These are phyloP conservation scores for Luffia ferchaultella DNA, from an alignment of 2,888 invertebrate genomes.

Conservation along the genomic window DNA sequence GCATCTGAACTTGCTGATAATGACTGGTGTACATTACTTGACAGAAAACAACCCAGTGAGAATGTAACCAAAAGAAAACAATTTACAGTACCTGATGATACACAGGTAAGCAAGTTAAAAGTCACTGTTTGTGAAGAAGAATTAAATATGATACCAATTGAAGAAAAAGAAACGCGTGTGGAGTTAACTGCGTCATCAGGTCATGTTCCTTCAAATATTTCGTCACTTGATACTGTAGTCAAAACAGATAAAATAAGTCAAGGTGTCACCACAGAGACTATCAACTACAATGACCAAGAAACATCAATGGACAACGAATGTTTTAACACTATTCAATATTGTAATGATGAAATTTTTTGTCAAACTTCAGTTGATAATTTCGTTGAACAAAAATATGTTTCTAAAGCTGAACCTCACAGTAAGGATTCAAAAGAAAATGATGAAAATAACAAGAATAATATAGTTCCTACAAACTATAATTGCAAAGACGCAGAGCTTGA, in stretches of 20 bases:
- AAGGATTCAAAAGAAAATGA: not conserved
- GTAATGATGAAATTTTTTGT: conserved; percentile 12
- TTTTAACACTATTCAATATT: conserved; percentile 35
- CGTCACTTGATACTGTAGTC: no score
- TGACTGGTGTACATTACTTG: not conserved
- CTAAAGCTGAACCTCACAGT: not conserved
- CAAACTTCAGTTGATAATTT: not conserved
- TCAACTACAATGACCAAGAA: conserved; percentile 23
- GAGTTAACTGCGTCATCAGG: no score
- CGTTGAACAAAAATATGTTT: not conserved
- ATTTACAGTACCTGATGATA: no score
- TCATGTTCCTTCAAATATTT: no score
- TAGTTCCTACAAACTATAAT: no score
- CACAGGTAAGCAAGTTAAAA: no score
- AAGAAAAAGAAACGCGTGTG: conserved; percentile 2
- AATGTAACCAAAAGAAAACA: no score
- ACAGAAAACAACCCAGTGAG: no score
- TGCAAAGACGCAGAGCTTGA: no score
- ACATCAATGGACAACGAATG: conserved; percentile 34
- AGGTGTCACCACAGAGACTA: conserved; percentile 26
- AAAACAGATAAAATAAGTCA: conserved; percentile 10
- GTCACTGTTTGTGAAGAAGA: not conserved
- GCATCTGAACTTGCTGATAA: not conserved
- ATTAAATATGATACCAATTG: not conserved
- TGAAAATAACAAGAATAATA: no score